A percentile compares a stretch with the other conserved stretches of the same genome.
phyloP scores from a whole-genome alignment of 2,797 vertebrate genomes.

The Arrhamphus sclerolepis region DNA sequence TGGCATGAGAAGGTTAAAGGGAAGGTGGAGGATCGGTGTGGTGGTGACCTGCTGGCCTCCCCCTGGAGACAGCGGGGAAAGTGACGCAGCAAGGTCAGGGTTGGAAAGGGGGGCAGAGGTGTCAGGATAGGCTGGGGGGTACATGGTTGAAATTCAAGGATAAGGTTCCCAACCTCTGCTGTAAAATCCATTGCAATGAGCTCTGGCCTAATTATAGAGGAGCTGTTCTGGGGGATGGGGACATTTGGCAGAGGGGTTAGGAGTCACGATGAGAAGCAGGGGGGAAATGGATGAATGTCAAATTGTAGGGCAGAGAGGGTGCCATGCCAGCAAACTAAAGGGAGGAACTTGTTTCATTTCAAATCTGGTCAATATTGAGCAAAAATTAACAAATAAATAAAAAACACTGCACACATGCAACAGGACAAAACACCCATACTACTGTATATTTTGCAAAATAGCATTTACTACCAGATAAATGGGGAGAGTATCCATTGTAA shows the following conservation, averaged over 20 bases:
- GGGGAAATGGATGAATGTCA: constrained; percentile 61
- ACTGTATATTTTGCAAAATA: constrained; percentile 21
- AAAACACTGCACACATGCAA: constrained; percentile 35
- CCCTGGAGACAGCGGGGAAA: constrained; percentile 46
- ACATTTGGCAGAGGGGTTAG: constrained; percentile 44
- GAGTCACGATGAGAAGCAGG: constrained; percentile 46
- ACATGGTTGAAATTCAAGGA: constrained; percentile 78
- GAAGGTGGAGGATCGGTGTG: constrained; percentile 1
- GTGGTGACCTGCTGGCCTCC: constrained; percentile 4
- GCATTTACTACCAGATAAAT: constrained; percentile 20
- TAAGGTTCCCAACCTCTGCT: constrained; percentile 81
- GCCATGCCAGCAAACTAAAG: constrained; percentile 38
- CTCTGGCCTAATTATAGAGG: constrained; percentile 79
- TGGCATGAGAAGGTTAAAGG: neutral
- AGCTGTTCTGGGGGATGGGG: constrained; percentile 34
- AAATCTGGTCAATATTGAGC: constrained; percentile 69
- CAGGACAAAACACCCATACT: constrained; percentile 35
- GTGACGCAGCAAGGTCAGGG: constrained; percentile 51
- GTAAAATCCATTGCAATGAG: constrained; percentile 73
- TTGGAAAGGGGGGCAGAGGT: constrained; percentile 42
- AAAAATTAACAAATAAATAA: constrained; percentile 22
- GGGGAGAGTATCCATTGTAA: constrained; percentile 21
- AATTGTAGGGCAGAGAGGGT: constrained; percentile 34
- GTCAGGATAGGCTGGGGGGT: constrained; percentile 35
- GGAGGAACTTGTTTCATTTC: constrained; percentile 37